Conservation (phyloP, 2,797 vertebrate species). For the Rhabdophis nuchalis region DNA sequence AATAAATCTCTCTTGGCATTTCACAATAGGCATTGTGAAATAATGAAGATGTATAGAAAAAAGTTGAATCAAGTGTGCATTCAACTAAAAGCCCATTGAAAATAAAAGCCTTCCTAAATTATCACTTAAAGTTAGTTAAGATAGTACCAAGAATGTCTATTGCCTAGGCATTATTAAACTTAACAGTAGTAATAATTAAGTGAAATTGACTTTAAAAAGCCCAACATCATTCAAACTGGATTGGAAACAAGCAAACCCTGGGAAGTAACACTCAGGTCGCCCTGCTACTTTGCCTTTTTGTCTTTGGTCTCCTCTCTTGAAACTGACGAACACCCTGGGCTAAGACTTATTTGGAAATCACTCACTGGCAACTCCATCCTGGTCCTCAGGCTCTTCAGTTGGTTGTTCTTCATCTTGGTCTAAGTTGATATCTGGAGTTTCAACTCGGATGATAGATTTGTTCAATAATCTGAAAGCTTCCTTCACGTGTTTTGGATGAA, state of each 20-base stretch:
- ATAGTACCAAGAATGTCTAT: background rate
- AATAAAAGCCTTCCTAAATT: background rate
- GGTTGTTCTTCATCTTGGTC: slow-evolving; percentile 88
- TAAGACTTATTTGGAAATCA: background rate
- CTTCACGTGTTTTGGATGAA: slow-evolving; percentile 97
- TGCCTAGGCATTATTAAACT: background rate
- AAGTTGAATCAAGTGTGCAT: background rate
- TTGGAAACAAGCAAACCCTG: background rate
- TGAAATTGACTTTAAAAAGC: background rate
- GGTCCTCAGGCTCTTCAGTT: slow-evolving; percentile 72
- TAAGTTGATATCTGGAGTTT: slow-evolving; percentile 95
- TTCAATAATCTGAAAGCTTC: slow-evolving; percentile 96
- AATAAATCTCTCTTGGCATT: background rate
- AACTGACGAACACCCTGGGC: background rate
- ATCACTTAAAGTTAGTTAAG: background rate
- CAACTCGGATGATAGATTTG: slow-evolving; percentile 97
- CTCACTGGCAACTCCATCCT: slow-evolving; percentile 73
- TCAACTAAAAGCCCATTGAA: background rate
- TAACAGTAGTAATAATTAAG: background rate
- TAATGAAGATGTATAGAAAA: background rate
- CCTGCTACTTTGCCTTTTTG: background rate
- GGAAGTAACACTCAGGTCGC: background rate
- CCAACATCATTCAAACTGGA: background rate
- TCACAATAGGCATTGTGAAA: background rate
- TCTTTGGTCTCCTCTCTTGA: background rate